These are phyloP conservation scores for Eurytoma adleriae DNA, from an alignment of 2,888 invertebrate genomes.

Conservation along the genomic window DNA sequence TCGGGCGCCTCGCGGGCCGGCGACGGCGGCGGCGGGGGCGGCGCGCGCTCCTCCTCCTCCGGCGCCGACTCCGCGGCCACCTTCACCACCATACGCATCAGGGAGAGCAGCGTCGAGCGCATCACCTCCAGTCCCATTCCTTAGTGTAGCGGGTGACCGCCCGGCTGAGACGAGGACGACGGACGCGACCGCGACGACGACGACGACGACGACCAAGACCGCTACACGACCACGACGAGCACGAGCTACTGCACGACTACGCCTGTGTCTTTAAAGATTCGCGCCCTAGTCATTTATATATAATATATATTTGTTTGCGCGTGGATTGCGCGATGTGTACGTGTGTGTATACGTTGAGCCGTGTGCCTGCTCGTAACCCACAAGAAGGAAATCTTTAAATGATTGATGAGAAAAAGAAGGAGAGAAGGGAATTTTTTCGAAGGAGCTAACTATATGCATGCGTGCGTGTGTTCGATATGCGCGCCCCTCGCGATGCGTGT, in stretches of 20 bases:
- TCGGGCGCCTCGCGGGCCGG: neutral
- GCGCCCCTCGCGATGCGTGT: constrained; percentile 37
- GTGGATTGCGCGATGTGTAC: constrained; percentile 14
- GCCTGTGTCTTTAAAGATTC: constrained; percentile 65
- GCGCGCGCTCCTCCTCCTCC: constrained; percentile 50
- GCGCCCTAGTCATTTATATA: constrained; percentile 74
- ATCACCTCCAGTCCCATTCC: constrained; percentile 76
- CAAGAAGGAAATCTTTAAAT: neutral
- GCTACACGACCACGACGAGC: neutral
- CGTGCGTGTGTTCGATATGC: constrained; percentile 13
- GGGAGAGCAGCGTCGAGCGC: constrained; percentile 75
- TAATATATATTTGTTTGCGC: constrained; percentile 55
- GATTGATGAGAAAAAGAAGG: neutral
- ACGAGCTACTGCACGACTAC: constrained; percentile 5
- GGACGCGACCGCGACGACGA: constrained; percentile 4
- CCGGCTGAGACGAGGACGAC: constrained; percentile 9
- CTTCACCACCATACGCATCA: constrained; percentile 74
- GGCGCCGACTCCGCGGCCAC: constrained; percentile 65
- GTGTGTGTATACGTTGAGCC: constrained; percentile 59
- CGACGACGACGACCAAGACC: constrained; percentile 5
- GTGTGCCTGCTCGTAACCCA: constrained; percentile 19
- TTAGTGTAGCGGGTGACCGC: constrained; percentile 63
- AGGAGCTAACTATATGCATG: neutral
- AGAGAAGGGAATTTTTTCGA: too few species aligned
- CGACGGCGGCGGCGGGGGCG: constrained; percentile 3